Base-by-base conservation (phyloP, 2,888 invertebrate species). In the Papilio elwesi region DNA sequence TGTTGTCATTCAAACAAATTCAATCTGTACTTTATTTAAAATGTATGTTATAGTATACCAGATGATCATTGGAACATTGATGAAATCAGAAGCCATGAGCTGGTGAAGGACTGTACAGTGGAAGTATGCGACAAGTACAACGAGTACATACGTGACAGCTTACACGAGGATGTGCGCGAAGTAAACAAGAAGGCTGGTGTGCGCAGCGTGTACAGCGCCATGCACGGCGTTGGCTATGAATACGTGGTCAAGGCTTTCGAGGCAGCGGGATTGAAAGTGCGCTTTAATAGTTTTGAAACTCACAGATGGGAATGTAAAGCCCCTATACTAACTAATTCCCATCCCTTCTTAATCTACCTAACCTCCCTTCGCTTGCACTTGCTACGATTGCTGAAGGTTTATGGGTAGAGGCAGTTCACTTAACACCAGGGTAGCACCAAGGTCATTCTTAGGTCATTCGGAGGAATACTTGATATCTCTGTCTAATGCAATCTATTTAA, bases 141-240 rank as follows among this genome's bases (percentile, higher is more conserved):
- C 83, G 83, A 94, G 12, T 94, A 94, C 49, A 90, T 98, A 5
- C 86, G 89, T 13, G 85, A 90, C 6, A 90, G 91, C 48, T 88
- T 97, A 10, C 87, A 95, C 26, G 86, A 94, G 48, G 93, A 94
- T 4, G 87, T 94, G 11, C 79, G 95, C 51, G 89, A 94, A 55
- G 85, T 95, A 52, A 96, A 96, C 79, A 87, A 87, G 57, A 92
- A 89, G 16, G 94, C 95, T 0, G 87, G 92, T 0, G 84, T 97
- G 0, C 95, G 95, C 68, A 96, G 98, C 76, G 97, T 97, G 0
- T 99, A 99, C 85, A 98, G 99, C 12, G 97, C 99, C 0, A 98
- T 99, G 98, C 99, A 99, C 86, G 99, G 99, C 6, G 99, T 99
- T 6, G 99, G 99, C 0, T 97, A 97, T 84, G 90, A 95, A 3